These are phyloP conservation scores for Bothrops jararaca DNA, from an alignment of 2,113 vertebrate genomes.

Conservation along the genomic window DNA sequence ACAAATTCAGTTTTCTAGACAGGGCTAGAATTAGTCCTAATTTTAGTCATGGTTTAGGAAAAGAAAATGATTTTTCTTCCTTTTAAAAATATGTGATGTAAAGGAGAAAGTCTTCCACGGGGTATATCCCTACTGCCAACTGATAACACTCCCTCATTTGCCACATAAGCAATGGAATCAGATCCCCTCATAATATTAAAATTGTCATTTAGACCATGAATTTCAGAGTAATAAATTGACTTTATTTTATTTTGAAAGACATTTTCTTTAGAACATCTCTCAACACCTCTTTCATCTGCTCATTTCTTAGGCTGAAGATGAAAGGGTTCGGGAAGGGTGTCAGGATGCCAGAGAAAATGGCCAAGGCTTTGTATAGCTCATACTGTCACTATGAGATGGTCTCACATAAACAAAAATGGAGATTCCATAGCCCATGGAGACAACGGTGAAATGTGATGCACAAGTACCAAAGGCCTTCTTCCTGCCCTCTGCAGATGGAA, in stretches of 20 bases:
- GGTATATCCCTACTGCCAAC: background rate
- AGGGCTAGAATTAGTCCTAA: background rate
- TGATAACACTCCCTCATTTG: background rate
- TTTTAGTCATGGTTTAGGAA: background rate
- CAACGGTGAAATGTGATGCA: slow-evolving; percentile 29
- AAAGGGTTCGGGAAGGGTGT: slow-evolving; percentile 30
- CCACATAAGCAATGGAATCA: background rate
- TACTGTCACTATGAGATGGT: slow-evolving; percentile 27
- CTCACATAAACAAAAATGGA: slow-evolving; percentile 41
- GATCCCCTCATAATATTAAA: background rate
- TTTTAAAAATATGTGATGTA: background rate
- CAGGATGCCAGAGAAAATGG: slow-evolving; percentile 28
- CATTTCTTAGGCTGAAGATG: slow-evolving; percentile 38
- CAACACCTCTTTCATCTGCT: background rate
- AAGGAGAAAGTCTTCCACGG: background rate
- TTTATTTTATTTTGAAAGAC: background rate
- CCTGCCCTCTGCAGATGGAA: slow-evolving; percentile 40
- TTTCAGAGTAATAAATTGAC: background rate
- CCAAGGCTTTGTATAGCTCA: slow-evolving; percentile 33
- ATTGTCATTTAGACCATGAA: background rate
- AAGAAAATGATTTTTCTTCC: background rate
- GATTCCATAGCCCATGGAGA: slow-evolving; percentile 35
- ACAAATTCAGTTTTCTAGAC: background rate
- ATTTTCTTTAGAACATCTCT: background rate
- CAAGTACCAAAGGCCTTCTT: slow-evolving; percentile 47